Evolutionary conservation across 2,888 invertebrate species (phyloP).

Genomic region (Dryadula phaetusa): DNA sequence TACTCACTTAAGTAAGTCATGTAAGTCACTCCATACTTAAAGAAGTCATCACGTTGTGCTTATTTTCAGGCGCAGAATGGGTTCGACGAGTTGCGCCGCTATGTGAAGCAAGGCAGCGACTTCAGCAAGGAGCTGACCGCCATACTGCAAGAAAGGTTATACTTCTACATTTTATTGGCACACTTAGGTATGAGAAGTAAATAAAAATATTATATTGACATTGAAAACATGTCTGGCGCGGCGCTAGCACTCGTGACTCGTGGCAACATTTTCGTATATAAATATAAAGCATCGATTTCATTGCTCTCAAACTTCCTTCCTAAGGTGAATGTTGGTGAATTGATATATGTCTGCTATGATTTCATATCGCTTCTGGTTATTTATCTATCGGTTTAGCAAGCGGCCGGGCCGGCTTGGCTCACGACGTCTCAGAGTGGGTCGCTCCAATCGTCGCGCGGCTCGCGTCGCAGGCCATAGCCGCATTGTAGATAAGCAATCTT

Average conservation of each 20-base stretch:
- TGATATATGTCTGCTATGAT: too few species aligned
- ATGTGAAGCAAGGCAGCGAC: slow-evolving; percentile 97
- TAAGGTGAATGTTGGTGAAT: neutral
- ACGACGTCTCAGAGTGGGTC: slow-evolving; percentile 26
- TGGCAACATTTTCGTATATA: too few species aligned
- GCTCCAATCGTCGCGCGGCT: neutral
- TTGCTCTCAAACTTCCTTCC: too few species aligned
- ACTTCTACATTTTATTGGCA: neutral
- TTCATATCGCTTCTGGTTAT: neutral
- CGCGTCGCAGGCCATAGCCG: slow-evolving; percentile 38
- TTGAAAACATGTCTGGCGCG: too few species aligned
- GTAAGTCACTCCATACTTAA: neutral
- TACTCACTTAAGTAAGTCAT: too few species aligned
- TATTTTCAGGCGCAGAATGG: slow-evolving; percentile 93
- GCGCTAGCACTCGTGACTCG: too few species aligned
- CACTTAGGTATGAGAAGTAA: too few species aligned
- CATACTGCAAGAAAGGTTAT: slow-evolving; percentile 95
- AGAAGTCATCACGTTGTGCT: neutral
- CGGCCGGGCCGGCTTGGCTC: neutral
- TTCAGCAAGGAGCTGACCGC: slow-evolving; percentile 96
- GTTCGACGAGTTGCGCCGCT: slow-evolving; percentile 95
- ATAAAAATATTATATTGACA: too few species aligned
- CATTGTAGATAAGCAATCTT: slow-evolving; percentile 62
- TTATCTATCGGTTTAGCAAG: neutral
- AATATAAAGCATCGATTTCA: too few species aligned